Evolutionary conservation across 1,140 invertebrate species (phyloP).

Genomic region (Drosophila navojoa): DNA sequence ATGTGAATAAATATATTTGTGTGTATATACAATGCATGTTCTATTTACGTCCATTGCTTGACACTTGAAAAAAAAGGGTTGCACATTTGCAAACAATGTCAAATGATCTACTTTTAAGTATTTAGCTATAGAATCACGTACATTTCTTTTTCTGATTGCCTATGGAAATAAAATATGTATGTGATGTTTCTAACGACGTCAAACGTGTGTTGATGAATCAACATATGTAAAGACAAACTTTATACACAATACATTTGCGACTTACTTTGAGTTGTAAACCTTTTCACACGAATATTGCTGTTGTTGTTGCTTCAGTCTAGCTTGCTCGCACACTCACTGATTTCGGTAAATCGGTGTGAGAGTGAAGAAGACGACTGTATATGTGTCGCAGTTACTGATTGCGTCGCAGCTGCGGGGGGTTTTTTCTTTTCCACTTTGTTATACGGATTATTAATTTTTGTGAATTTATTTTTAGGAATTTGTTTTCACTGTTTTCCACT

Average conservation of each 20-base stretch:
- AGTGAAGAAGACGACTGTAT: conserved; percentile 64
- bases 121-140: conserved; percentile 29
- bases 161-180: conserved; percentile 13
- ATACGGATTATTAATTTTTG: conserved; percentile 61
- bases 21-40: conserved; percentile 16
- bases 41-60: conserved; percentile 51
- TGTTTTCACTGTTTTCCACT: conserved; percentile 54
- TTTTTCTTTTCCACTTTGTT: conserved; percentile 70
- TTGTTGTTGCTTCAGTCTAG: conserved; percentile 42
- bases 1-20: conserved; percentile 1
- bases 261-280: conserved; percentile 82
- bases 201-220: conserved; percentile 44
- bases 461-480: conserved; percentile 58
- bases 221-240: conserved; percentile 26
- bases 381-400: conserved; percentile 74
- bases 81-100: neutral
- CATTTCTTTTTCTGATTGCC: conserved; percentile 17
- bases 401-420: conserved; percentile 57
- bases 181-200: conserved; percentile 23
- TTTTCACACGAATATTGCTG: conserved; percentile 67
- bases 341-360: conserved; percentile 41
- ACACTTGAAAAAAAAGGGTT: neutral
- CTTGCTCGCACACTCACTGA: conserved; percentile 42
- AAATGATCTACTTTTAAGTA: conserved; percentile 46
- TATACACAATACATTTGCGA: conserved; percentile 58